These are phyloP conservation scores for Upupa epops DNA, from an alignment of 2,113 vertebrate species.

Conservation along the genomic window DNA sequence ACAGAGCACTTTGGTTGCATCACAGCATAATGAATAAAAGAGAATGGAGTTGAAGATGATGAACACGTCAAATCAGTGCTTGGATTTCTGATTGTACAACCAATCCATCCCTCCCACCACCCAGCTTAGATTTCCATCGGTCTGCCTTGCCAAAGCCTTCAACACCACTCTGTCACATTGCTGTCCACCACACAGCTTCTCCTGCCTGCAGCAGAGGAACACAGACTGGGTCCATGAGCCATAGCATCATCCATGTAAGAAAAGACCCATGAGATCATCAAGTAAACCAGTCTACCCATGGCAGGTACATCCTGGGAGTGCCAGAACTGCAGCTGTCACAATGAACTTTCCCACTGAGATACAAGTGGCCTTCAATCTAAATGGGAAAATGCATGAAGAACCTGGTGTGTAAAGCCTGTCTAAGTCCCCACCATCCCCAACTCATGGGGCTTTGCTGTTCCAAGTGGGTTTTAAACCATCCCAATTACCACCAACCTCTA, in stretches of 20 bases:
- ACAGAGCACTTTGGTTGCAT: neutral
- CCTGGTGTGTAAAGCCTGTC: rapidly evolving
- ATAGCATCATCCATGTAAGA: neutral
- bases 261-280: neutral
- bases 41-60: neutral
- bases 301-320: neutral
- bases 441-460: neutral
- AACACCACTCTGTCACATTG: neutral
- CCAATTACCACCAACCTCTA: neutral
- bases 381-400: neutral
- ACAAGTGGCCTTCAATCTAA: rapidly evolving
- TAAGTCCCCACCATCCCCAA: neutral
- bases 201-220: neutral
- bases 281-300: neutral
- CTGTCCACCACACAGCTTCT: neutral
- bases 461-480: neutral
- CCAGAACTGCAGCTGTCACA: rapidly evolving
- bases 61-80: neutral
- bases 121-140: neutral
- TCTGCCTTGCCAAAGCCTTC: neutral
- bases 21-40: neutral
- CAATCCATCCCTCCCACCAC: neutral
- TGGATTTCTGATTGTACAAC: neutral
- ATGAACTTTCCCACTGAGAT: neutral
- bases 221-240: neutral